Evolutionary conservation across 53 echinoderm and acorn worm species (phyloP), one percentile per base, ranked within the genome.

Genomic region (Hippasteria phrygiana): DNA sequence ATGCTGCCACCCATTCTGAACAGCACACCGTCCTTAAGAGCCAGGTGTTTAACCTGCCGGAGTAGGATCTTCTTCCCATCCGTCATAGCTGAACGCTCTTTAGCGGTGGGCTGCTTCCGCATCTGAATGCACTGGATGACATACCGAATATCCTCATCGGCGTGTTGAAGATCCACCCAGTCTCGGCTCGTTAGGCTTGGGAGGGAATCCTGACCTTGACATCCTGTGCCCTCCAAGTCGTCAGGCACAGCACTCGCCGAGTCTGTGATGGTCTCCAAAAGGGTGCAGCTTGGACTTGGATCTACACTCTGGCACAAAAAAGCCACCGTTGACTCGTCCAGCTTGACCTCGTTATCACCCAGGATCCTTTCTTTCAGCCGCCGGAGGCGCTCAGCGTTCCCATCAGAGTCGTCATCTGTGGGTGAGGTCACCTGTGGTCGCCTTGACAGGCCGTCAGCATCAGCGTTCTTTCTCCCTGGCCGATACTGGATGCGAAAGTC

Each of bases 401-500:
- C 26, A 22, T 27, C 32, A 3, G 42, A 76, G 32, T 88, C 88
- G 1, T 76, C 88, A 48, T 87, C 87, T 0, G 14, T 70, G 46
- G 22, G 8, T 2, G 66, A 74, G 1, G 88, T 56, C 7, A 22
- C 6, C 28, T 88, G 76, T 11, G 77, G 88, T 3, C 77, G 26
- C 16, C 77, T 43, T 11, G 88, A 88, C 39, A 88, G 17, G 2
- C 88, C 91, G 87, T 91, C 91, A 0, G 87, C 91, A 74, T 93
- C 93, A 34, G 87, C 87, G 46, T 90, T 93, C 31, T 87, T 62
- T 39, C 28, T 74, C 0, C 90, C 93, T 40, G 93, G 90, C 27
- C 80, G 80, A 43, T 93, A 93, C 62, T 86, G 80, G 22, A 93
- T 76, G 41, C 22, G 39, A 36, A 93, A 93, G 70, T 84, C 56